Conservation (phyloP, 2,113 vertebrate species). For the Gnathochromis pfefferi region DNA sequence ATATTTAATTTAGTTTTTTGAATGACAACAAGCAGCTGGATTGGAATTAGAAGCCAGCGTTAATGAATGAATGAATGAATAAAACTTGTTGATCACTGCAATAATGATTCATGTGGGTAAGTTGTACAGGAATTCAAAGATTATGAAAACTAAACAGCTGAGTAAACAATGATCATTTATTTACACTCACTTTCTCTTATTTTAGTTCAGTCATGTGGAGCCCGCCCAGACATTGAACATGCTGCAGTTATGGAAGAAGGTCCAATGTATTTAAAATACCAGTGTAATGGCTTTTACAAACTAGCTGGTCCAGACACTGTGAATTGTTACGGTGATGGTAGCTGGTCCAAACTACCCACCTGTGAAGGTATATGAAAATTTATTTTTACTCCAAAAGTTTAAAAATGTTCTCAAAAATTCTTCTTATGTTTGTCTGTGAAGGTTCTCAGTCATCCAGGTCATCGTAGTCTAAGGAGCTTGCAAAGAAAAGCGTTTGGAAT, state of each 20-base stretch:
- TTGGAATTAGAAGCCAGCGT: accelerated
- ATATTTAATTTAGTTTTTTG: neutral
- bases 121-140: accelerated
- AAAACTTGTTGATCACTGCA: neutral
- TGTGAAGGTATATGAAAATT: neutral
- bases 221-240: accelerated
- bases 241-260: accelerated
- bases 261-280: neutral
- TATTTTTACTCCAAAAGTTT: too few relatives aligned
- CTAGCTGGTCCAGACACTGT: neutral
- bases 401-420: too few relatives aligned
- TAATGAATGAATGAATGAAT: neutral
- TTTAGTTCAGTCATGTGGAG: accelerated
- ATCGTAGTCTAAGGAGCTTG: too few relatives aligned
- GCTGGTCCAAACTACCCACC: accelerated
- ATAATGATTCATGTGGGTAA: accelerated
- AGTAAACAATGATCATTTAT: accelerated
- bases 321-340: accelerated
- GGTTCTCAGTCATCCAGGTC: too few relatives aligned
- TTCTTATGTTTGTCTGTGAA: too few relatives aligned
- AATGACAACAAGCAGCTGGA: neutral
- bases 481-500: too few relatives aligned
- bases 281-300: accelerated
- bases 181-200: neutral
- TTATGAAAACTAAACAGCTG: accelerated